phyloP scores from a whole-genome alignment of 2,113 vertebrate species.

The Microtus pennsylvanicus region DNA sequence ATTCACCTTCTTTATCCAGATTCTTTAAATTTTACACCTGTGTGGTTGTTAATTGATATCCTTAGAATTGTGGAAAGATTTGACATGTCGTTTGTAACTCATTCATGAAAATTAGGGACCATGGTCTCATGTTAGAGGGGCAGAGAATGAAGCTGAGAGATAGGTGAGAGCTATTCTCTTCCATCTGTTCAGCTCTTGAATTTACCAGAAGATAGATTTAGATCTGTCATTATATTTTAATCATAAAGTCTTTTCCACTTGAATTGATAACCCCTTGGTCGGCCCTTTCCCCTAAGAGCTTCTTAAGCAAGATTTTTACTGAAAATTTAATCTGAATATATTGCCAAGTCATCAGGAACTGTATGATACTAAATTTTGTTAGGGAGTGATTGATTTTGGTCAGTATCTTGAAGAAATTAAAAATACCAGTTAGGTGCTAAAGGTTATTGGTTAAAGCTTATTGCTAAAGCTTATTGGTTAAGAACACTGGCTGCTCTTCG shows the following conservation, averaged over 20 bases:
- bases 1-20: background rate
- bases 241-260: slow-evolving; percentile 24
- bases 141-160: background rate
- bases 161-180: background rate
- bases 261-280: slow-evolving; percentile 31
- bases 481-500: background rate
- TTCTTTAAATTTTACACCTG: slow-evolving; percentile 19
- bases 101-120: slow-evolving; percentile 35
- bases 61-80: background rate
- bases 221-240: slow-evolving; percentile 50
- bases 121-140: slow-evolving; percentile 6
- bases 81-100: slow-evolving; percentile 18
- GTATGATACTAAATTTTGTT: slow-evolving; percentile 62
- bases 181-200: background rate
- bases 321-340: slow-evolving; percentile 50
- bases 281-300: slow-evolving; percentile 37
- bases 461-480: background rate
- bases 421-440: background rate
- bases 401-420: slow-evolving; percentile 44
- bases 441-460: background rate
- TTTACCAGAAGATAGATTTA: slow-evolving; percentile 42
- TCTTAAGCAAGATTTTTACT: slow-evolving; percentile 37
- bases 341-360: slow-evolving; percentile 12
- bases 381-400: slow-evolving; percentile 27
- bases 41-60: background rate